Conservation (phyloP, 2,113 vertebrate species). For the Origma solitaria region DNA sequence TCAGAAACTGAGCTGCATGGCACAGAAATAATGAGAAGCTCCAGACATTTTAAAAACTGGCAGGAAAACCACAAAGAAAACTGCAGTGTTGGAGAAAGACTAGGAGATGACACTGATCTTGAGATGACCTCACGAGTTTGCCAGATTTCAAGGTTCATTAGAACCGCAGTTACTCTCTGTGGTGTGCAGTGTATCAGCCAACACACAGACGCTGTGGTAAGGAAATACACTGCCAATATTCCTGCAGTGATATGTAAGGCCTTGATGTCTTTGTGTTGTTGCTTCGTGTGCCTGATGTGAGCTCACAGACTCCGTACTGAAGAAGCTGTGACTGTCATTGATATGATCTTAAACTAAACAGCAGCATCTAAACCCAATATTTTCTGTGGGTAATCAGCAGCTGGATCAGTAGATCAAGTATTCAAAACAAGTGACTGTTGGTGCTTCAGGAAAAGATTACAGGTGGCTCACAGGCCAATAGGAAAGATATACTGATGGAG, state of each 20-base stretch:
- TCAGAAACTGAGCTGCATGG: background rate
- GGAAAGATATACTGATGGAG: background rate
- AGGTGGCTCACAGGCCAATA: background rate
- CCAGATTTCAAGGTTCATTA: background rate
- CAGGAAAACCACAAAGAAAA: background rate
- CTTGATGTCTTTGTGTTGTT: background rate
- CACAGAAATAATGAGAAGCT: background rate
- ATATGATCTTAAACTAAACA: background rate
- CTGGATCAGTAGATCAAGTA: background rate
- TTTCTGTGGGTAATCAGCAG: background rate
- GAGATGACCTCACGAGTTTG: background rate
- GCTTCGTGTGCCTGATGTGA: background rate
- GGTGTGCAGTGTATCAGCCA: background rate
- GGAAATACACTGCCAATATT: background rate
- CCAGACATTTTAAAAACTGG: background rate
- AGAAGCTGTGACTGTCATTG: background rate
- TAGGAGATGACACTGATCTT: background rate
- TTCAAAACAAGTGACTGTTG: background rate
- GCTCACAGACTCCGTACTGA: background rate
- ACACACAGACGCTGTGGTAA: background rate
- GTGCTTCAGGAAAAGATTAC: background rate
- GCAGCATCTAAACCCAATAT: background rate
- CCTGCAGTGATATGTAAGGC: background rate
- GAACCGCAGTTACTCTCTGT: background rate
- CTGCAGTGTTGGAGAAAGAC: background rate